Evolutionary conservation across 2,113 vertebrate genomes (phyloP), one percentile per base, ranked within the genome.

Genomic region (Nansenia antarctica): DNA sequence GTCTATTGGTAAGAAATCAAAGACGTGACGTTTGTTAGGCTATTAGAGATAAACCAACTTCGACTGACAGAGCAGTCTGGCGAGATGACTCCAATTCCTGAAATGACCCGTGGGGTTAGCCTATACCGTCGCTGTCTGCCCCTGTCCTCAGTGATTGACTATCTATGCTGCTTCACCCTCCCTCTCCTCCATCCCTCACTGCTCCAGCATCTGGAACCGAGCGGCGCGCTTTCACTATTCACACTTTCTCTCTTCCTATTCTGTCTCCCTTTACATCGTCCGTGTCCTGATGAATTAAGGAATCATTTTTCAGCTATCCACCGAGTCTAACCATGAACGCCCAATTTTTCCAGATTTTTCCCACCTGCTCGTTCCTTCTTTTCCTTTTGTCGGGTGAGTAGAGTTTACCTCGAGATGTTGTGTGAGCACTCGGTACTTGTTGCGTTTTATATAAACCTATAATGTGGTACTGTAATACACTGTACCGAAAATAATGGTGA

Each of bases 301-400:
- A 82, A 76, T 76, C 52, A 67, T 53, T 49, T n/a, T 45, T 18
- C 15, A 39, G 60, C 58, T 32, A 11, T 68, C 24, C 6, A 62
- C 47, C 34, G 45, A 29, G 70, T 67, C 55, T 54, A 26, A 64
- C 73, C 32, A 85, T 92, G 92, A 78, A 81, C 73, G 30, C 5
- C 59, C 69, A 2, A 49, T 62, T 81, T 71, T 26, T 60, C 60
- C 32, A 78, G 14, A 12, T 67, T 49, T 65, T 76, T 22, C 26
- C 24, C 49, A 11, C 58, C 20, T 86, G 65, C 66, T 85, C 24
- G 31, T 55, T 81, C 22, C 57, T 91, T 18, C 26, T 85, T 45
- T 73, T 69, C 65, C 69, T 88, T 26, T 73, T 87, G 0, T 67
- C 82, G 31, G 90, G 92, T 93, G 68, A 91, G 90, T 82, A 47